Evolutionary conservation across 92 coral and sea anemone genomes (phyloP).

Genomic region (Porites rus): DNA sequence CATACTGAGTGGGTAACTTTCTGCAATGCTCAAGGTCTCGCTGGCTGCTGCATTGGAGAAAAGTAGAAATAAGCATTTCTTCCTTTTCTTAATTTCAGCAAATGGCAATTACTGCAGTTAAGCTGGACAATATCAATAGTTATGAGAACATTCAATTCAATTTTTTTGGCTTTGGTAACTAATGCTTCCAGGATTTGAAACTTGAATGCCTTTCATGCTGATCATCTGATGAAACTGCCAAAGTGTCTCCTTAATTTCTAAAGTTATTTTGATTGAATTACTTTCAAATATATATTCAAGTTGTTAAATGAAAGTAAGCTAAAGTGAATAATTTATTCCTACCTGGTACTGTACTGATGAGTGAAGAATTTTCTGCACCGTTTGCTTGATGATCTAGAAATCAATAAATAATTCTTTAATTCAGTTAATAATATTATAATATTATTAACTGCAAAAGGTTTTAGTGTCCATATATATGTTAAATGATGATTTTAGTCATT

Average conservation of each 20-base stretch:
- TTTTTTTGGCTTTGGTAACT: constrained; percentile 18
- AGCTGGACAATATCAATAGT: not conserved
- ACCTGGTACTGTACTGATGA: constrained; percentile 10
- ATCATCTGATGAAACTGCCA: constrained; percentile 12
- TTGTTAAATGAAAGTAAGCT: no score
- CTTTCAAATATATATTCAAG: no score
- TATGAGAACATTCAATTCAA: constrained; percentile 6
- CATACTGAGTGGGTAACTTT: constrained; percentile 29
- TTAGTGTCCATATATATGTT: not conserved
- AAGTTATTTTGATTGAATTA: not conserved
- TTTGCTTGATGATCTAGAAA: constrained; percentile 8
- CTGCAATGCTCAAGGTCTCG: constrained; percentile 22
- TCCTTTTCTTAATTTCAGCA: not conserved
- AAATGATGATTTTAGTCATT: not conserved
- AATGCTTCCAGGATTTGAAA: constrained; percentile 6
- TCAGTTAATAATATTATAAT: not conserved
- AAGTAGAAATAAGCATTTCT: not conserved
- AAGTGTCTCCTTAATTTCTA: not conserved
- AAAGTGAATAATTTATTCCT: not conserved
- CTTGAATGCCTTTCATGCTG: not conserved
- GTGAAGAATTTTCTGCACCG: constrained; percentile 4
- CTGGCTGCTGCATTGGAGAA: not conserved
- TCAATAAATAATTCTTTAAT: not conserved
- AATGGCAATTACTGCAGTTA: constrained; percentile 1
- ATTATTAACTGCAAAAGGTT: constrained; percentile 2